Evolutionary conservation across 1,140 invertebrate species (phyloP).

Genomic region (Anoplolepis gracilipes): DNA sequence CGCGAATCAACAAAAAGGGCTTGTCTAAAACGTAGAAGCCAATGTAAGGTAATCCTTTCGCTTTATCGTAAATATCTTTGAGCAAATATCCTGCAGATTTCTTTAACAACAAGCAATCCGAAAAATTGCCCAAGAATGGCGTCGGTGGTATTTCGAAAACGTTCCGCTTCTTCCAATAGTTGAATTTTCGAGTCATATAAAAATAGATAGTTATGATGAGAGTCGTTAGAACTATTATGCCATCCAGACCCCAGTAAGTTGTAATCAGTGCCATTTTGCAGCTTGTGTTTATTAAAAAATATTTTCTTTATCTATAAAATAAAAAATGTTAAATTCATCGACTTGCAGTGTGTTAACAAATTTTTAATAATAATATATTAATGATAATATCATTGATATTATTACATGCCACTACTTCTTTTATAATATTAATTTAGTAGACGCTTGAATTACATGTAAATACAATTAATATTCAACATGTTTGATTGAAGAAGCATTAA

Average conservation of each 20-base stretch:
- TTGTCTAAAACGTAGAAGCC: slow-evolving; percentile 81
- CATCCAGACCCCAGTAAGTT: slow-evolving; percentile 57
- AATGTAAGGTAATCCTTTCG: slow-evolving; percentile 67
- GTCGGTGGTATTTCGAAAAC: slow-evolving; percentile 74
- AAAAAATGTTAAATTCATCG: too few relatives aligned
- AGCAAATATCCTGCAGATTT: slow-evolving; percentile 54
- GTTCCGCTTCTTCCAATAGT: slow-evolving; percentile 81
- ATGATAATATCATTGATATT: too few relatives aligned
- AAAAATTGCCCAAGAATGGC: slow-evolving; percentile 80
- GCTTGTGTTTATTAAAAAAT: slow-evolving; percentile 25
- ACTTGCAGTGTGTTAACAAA: too few relatives aligned
- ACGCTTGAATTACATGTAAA: too few relatives aligned
- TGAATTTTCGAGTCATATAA: slow-evolving; percentile 80
- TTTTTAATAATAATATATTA: too few relatives aligned
- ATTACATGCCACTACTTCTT: too few relatives aligned
- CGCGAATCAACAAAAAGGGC: slow-evolving; percentile 82
- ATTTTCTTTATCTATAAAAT: not conserved
- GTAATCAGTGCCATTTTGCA: slow-evolving; percentile 67
- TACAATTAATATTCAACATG: too few relatives aligned
- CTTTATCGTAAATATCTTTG: slow-evolving; percentile 65
- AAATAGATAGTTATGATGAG: slow-evolving; percentile 68
- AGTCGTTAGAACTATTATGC: slow-evolving; percentile 15
- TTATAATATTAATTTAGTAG: too few relatives aligned
- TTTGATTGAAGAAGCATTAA: too few relatives aligned
- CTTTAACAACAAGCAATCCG: slow-evolving; percentile 45